A percentile compares a stretch with the other conserved stretches of the same genome.
These are phyloP conservation scores for Turnix velox DNA, from an alignment of 2,113 vertebrate genomes.

Conservation along the genomic window DNA sequence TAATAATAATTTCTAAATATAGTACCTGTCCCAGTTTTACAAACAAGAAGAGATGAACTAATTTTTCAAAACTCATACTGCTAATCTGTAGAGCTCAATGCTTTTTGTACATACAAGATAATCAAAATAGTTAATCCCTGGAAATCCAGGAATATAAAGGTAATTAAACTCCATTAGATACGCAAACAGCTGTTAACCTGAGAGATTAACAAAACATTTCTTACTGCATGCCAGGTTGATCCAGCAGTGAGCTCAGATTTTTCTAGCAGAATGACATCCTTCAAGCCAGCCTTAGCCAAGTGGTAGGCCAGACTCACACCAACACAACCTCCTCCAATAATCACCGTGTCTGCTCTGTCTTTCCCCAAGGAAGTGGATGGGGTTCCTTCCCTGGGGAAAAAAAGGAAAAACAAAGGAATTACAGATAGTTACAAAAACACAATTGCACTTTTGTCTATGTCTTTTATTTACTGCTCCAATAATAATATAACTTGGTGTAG, in stretches of 20 bases:
- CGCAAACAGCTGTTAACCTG: not conserved
- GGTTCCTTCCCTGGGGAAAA: conserved; percentile 39
- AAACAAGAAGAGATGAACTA: not conserved
- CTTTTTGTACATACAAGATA: not conserved
- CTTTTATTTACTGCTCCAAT: not conserved
- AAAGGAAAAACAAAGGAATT: not conserved
- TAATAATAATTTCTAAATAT: not conserved
- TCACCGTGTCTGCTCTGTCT: conserved; percentile 87
- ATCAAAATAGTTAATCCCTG: not conserved
- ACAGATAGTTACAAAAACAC: not conserved
- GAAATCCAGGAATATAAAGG: not conserved
- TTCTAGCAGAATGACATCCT: conserved; percentile 91
- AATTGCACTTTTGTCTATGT: not conserved
- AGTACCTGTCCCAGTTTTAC: not conserved
- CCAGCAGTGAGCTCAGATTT: conserved; percentile 96
- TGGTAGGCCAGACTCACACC: conserved; percentile 94
- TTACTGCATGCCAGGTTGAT: conserved; percentile 98
- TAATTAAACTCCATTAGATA: not conserved
- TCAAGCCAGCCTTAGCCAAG: conserved; percentile 91
- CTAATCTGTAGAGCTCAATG: not conserved
- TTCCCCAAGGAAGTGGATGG: conserved; percentile 70
- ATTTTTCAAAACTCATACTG: not conserved
- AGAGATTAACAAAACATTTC: conserved; percentile 19
- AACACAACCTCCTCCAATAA: conserved; percentile 93
- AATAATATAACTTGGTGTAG: not conserved